Evolutionary conservation across 2,888 invertebrate species (phyloP), one percentile per base, ranked within the genome.

Genomic region (Pilophorus perplexus): DNA sequence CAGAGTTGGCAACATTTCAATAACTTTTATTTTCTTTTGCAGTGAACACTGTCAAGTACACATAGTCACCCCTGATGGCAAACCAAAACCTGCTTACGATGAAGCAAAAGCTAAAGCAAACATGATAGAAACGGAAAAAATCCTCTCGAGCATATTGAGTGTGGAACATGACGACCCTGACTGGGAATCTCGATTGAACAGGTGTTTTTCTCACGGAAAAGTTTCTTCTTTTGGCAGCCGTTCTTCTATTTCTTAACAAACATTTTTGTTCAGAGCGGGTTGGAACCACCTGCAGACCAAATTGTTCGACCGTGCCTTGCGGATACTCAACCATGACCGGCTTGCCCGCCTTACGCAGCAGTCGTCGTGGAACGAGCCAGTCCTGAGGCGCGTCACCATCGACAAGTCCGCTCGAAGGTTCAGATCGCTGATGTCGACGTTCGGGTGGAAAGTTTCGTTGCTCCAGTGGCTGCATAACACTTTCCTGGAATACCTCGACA

Each of bases 391-490:
- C 38, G 82, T 84, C 1, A 80, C 84, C n/a, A 80, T 89, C 1
- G 89, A 90, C 73, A 87, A 85, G 72, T 84, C 89, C 0, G 83
- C 85, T 0, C 80, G 83, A 69, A 79, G 85, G 62, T 68, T 66
- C n/a, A 50, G 70, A 16, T 46, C 67, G 2, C 33, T 60, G 22
- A 28, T 72, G 64, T 84, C 87, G 0, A 81, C 83, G 2, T 80
- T 87, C 8, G 79, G 82, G n/a, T 91, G 90, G 90, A 88, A 90
- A 72, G 76, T 82, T 22, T 83, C 84, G 71, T 77, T 87, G 22
- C 82, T 84, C 0, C 88, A 89, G 71, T 92, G 92, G 92, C 76
- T 92, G 28, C 90, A 92, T 76, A 79, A 81, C 42, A 75, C 87
- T 8, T 75, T 91, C 5, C 80, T 89, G 71, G 88, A 90, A 69